Percentiles rank a stretch among this genome's conserved stretches.
These are phyloP conservation scores for Paratilapia polleni DNA, from an alignment of 2,113 vertebrate species.

Conservation along the genomic window DNA sequence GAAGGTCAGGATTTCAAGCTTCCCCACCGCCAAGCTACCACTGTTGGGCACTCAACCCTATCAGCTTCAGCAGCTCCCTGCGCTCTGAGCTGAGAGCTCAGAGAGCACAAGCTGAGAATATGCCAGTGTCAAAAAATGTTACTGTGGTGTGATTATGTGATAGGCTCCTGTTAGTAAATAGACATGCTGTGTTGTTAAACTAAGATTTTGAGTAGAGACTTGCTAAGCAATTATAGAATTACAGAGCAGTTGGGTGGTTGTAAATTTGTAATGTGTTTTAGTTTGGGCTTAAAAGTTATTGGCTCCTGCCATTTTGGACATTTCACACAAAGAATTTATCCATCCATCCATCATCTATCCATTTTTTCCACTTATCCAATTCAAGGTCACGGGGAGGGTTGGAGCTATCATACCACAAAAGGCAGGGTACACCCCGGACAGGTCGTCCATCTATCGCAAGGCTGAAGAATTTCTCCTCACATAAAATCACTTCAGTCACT, in stretches of 20 bases:
- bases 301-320: too few species aligned
- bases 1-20: background rate
- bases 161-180: background rate
- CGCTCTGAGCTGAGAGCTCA: background rate
- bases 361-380: too few species aligned
- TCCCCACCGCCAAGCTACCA: background rate
- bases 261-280: too few species aligned
- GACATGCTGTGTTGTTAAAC: background rate
- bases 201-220: too few species aligned
- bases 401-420: too few species aligned
- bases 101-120: background rate
- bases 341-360: too few species aligned
- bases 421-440: too few species aligned
- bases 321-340: too few species aligned
- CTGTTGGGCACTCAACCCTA: background rate
- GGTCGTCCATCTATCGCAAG: background rate
- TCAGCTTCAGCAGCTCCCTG: background rate
- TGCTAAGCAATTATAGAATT: too few species aligned
- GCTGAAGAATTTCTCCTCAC: background rate
- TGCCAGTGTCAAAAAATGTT: background rate
- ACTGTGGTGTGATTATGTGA: background rate
- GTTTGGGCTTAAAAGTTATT: too few species aligned
- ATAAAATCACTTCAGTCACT: background rate
- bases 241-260: too few species aligned
- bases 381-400: too few species aligned